phyloP scores from a whole-genome alignment of 2,888 invertebrate species.

The Rhagonycha lutea region DNA sequence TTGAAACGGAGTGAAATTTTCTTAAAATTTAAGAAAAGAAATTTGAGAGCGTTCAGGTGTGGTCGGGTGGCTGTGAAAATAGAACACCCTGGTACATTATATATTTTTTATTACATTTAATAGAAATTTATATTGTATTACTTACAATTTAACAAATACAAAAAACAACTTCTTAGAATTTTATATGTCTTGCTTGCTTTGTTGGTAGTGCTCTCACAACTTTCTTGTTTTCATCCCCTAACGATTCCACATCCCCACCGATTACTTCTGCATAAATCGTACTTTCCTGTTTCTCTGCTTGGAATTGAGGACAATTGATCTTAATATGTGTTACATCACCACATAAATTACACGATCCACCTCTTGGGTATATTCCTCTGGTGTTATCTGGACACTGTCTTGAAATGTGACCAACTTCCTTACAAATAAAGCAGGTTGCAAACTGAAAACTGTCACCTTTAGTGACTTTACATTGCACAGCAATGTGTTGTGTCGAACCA shows the following conservation, averaged over 20 bases:
- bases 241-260: conserved; percentile 46
- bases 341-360: conserved; percentile 80
- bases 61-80: no score
- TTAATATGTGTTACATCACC: conserved; percentile 84
- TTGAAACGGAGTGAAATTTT: no score
- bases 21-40: no score
- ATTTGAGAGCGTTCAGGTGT: no score
- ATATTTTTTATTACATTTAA: neutral
- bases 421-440: conserved; percentile 88
- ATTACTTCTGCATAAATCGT: conserved; percentile 42
- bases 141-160: neutral
- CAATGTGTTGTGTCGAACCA: conserved; percentile 85
- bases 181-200: neutral
- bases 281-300: conserved; percentile 44
- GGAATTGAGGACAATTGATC: conserved; percentile 73
- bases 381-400: conserved; percentile 88
- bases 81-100: no score
- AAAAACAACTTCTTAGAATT: neutral
- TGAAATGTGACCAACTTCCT: conserved; percentile 84
- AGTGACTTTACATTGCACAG: conserved; percentile 73
- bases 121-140: neutral
- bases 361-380: conserved; percentile 84
- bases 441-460: conserved; percentile 72
- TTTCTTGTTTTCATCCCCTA: conserved; percentile 24
- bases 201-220: neutral